These are phyloP conservation scores for Lamellibrachia columna DNA, from an alignment of 2,888 invertebrate species.

Conservation along the genomic window DNA sequence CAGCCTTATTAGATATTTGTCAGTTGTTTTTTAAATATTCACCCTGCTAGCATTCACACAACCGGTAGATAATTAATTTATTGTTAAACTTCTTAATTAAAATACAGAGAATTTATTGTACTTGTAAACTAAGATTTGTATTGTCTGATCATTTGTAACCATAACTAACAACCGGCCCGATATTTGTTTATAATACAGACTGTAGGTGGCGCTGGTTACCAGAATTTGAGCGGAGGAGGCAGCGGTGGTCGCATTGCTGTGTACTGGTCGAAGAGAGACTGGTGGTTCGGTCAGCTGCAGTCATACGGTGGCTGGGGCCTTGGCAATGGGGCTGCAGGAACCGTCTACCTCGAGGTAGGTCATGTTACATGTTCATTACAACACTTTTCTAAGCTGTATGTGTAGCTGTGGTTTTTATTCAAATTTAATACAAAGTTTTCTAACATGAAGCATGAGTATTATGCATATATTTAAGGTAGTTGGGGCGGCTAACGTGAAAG, in stretches of 20 bases:
- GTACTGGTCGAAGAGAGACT: slow-evolving; percentile 43
- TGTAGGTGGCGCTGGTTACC: slow-evolving; percentile 43
- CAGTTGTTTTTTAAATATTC: no score
- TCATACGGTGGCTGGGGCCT: slow-evolving; percentile 45
- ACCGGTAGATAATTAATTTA: not conserved
- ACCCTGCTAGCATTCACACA: no score
- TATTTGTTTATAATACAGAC: slow-evolving; percentile 24
- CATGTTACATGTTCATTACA: not conserved
- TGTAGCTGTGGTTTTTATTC: no score
- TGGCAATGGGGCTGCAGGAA: slow-evolving; percentile 48
- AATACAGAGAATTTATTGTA: not conserved
- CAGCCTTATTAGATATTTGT: no score
- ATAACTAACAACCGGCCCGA: not conserved
- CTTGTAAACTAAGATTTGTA: not conserved
- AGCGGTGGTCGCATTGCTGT: slow-evolving; percentile 50
- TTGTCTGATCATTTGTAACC: not conserved
- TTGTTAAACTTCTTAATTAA: not conserved
- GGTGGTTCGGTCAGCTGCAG: slow-evolving; percentile 48
- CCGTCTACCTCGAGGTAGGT: slow-evolving; percentile 48
- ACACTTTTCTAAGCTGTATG: no score
- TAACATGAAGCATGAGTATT: no score
- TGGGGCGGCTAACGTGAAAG: no score
- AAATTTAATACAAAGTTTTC: no score
- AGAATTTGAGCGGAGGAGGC: slow-evolving; percentile 42
- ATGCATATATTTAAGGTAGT: no score